Evolutionary conservation across 2,888 invertebrate genomes (phyloP).

Genomic region (Eupithecia vulgata): DNA sequence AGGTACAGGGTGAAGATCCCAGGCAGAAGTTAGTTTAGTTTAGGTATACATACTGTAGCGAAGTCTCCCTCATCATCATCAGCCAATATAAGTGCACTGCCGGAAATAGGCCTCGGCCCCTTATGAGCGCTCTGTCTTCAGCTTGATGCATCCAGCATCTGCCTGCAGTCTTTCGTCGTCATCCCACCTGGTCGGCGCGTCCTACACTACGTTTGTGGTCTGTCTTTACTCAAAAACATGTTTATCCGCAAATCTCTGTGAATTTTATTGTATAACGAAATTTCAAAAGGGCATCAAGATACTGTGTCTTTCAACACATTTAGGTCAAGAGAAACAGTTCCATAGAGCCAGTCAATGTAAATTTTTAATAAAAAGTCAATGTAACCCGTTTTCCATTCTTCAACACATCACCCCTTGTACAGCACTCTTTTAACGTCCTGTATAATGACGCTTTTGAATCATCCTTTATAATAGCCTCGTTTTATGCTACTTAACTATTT

Average conservation of each 20-base stretch:
- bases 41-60: too few relatives aligned
- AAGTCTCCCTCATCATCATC: too few relatives aligned
- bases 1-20: too few relatives aligned
- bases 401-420: background rate
- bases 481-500: conserved; percentile 9
- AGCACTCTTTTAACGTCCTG: background rate
- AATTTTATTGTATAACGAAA: background rate
- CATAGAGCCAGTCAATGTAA: background rate
- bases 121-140: background rate
- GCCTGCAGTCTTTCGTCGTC: too few relatives aligned
- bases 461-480: conserved; percentile 6
- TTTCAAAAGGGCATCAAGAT: background rate
- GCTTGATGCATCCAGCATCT: too few relatives aligned
- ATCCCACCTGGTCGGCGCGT: background rate
- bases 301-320: background rate
- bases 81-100: too few relatives aligned
- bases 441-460: background rate
- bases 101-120: too few relatives aligned
- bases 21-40: too few relatives aligned
- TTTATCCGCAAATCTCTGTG: background rate
- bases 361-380: background rate
- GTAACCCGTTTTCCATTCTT: background rate
- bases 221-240: background rate
- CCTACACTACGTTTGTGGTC: background rate
- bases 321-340: background rate